Base-by-base conservation (phyloP, 2,113 vertebrate genomes). In the Panthera leo region DNA sequence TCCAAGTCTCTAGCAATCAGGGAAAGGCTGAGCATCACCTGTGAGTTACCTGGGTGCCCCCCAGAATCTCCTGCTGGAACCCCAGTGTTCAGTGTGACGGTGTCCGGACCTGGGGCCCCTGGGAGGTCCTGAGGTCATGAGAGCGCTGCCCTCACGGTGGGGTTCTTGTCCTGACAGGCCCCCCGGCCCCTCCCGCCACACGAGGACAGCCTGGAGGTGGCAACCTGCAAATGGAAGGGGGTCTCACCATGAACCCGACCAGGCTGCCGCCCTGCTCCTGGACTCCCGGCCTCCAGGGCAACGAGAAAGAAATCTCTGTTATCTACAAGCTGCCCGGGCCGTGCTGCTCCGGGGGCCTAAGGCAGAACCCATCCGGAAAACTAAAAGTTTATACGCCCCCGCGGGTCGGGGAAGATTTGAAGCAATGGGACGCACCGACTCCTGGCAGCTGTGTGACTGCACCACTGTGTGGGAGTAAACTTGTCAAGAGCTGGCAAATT, bases 381-480 rank as follows among this genome's bases (percentile, higher is more conserved):
- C 11, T 29, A n/a, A 45, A 42, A 25, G 39, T 18, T 11, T 1
- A 0, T 6, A 5, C 3, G 0, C 34, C 53, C n/a, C 61, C 5
- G 0, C 5, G 34, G n/a, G 0, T 2, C 0, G 2, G 39, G 19
- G 18, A 9, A 23, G 29, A 4, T 0, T 0, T 1, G 34, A 61
- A 13, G 34, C 7, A 4, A 7, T 39, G 86, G 55, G 36, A 21
- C 5, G 3, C 2, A 1, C 27, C 10, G 7, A 14, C 0, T 0
- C 14, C 1, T 2, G 10, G 48, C 15, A 39, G 68, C 19, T 48
- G 3, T 9, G 6, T 2, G 73, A 1, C 1, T 0, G 4, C 3
- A 39, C 75, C 39, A 4, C 39, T 4, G 5, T 21, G 13, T 31
- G 4, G 21, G 36, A 12, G 36, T 18, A 48, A 5, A 21, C 27